Conservation (phyloP, 1,140 invertebrate genomes). For the Proales similis region DNA sequence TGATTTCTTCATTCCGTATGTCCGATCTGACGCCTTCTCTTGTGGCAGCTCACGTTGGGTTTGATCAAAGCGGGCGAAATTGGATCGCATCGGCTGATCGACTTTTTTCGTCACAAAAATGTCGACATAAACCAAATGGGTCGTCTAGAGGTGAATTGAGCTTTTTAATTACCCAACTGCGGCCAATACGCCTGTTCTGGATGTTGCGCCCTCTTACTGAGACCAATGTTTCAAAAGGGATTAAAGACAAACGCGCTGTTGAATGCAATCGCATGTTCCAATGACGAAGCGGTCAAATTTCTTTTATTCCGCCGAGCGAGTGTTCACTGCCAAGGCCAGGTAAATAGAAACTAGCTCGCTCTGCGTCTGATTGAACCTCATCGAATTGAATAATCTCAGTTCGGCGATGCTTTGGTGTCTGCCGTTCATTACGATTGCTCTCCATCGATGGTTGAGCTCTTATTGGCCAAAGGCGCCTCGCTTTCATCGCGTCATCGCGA, state of each 20-base stretch:
- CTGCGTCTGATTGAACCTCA: not conserved
- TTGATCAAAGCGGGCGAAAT: constrained; percentile 24
- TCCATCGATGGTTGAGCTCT: constrained; percentile 10
- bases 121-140: constrained; percentile 8
- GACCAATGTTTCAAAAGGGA: not conserved
- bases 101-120: constrained; percentile 19
- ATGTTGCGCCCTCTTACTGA: too few relatives aligned
- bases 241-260: constrained; percentile 9
- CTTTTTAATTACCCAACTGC: not conserved
- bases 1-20: not conserved
- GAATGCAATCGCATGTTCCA: constrained; percentile 1
- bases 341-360: not conserved
- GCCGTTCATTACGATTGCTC: constrained; percentile 33
- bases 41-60: constrained; percentile 20
- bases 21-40: too few relatives aligned
- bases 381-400: not conserved
- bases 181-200: not conserved
- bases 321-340: constrained; percentile 15
- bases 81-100: constrained; percentile 22
- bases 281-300: constrained; percentile 27
- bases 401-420: constrained; percentile 28
- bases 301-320: constrained; percentile 25
- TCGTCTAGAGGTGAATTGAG: not conserved
- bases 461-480: constrained; percentile 32
- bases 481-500: constrained; percentile 14